phyloP scores from a whole-genome alignment of 1,140 invertebrate species.

The Brachystomella parvula region DNA sequence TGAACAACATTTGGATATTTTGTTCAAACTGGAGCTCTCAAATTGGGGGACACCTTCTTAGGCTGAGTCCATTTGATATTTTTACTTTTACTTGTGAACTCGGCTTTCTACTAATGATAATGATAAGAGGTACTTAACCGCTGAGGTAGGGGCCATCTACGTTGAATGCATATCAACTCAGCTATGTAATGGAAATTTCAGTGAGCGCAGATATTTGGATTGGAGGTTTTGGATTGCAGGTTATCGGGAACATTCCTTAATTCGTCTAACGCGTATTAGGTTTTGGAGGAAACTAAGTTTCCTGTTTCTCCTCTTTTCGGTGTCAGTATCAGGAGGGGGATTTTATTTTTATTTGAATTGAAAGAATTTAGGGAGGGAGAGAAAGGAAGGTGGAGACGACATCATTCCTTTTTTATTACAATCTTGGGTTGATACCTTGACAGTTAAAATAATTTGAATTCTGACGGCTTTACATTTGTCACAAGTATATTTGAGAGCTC shows the following conservation, averaged over 20 bases:
- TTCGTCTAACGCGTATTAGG: neutral
- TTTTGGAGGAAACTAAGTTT: neutral
- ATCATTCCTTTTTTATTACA: neutral
- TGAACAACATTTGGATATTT: too few species aligned
- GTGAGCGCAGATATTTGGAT: neutral
- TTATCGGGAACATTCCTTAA: too few species aligned
- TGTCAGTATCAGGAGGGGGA: neutral
- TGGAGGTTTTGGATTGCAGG: neutral
- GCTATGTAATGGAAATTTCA: too few species aligned
- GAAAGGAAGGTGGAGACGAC: neutral
- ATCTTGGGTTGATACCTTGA: neutral
- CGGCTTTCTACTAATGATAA: too few species aligned
- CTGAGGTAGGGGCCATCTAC: too few species aligned
- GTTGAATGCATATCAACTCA: too few species aligned
- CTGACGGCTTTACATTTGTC: constrained; percentile 7
- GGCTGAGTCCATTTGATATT: too few species aligned
- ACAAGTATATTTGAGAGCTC: too few species aligned
- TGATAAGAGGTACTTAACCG: too few species aligned
- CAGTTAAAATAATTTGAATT: constrained; percentile 10
- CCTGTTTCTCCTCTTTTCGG: neutral
- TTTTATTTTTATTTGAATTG: neutral
- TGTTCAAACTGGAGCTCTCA: too few species aligned
- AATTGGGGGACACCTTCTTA: too few species aligned
- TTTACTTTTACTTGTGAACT: too few species aligned
- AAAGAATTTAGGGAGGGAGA: neutral